Conservation (phyloP, 2,113 vertebrate species). For the Cranoglanis bouderius region DNA sequence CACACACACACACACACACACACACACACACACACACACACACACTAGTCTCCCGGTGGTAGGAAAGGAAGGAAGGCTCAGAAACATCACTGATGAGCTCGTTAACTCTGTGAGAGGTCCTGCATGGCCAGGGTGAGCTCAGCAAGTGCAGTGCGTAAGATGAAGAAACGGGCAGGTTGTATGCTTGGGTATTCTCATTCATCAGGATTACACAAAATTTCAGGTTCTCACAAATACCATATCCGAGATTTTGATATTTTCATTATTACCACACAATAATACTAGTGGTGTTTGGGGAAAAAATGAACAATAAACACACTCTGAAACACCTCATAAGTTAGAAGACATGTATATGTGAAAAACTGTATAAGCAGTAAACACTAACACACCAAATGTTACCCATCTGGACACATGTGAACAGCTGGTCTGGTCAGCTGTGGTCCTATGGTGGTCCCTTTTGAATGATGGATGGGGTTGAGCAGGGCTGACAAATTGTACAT, state of each 20-base stretch:
- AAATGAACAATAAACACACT: background rate
- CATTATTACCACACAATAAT: background rate
- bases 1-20: too few species aligned
- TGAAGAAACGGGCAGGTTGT: background rate
- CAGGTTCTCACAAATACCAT: background rate
- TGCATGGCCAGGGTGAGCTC: background rate
- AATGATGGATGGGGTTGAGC: background rate
- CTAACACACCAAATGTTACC: background rate
- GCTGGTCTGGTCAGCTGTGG: background rate
- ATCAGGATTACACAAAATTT: conserved; percentile 19
- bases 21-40: background rate
- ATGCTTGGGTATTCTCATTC: background rate
- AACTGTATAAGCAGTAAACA: background rate
- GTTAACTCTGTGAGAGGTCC: conserved; percentile 21
- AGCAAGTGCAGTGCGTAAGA: background rate
- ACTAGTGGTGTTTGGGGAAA: background rate
- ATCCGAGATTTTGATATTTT: background rate
- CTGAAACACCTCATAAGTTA: background rate
- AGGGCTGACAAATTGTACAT: background rate
- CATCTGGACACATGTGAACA: conserved; percentile 21
- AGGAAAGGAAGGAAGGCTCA: background rate
- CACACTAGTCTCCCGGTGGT: background rate
- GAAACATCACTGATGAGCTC: background rate
- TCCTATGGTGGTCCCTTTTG: background rate
- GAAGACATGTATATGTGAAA: background rate